A percentile compares a stretch with the other conserved stretches of the same genome.
Conservation (phyloP, 2,797 vertebrate genomes). For the Eutrigla gurnardus region DNA sequence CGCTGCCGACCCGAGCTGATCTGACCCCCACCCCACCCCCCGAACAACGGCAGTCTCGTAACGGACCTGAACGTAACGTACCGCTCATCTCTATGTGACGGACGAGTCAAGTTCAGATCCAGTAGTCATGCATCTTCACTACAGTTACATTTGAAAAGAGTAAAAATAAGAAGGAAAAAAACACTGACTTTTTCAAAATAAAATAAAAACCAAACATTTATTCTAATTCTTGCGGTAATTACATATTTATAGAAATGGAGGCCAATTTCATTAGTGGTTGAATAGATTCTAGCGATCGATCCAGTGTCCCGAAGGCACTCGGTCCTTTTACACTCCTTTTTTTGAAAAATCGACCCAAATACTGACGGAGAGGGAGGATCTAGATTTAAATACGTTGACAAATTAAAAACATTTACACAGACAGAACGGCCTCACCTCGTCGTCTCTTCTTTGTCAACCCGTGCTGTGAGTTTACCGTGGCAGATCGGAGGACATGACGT, state of each 20-base stretch:
- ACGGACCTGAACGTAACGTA: conserved; percentile 1
- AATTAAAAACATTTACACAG: conserved; percentile 59
- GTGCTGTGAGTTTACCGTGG: conserved; percentile 31
- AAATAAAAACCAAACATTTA: conserved; percentile 37
- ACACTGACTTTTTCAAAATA: conserved; percentile 17
- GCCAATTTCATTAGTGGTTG: conserved; percentile 62
- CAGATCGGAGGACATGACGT: conserved; percentile 33
- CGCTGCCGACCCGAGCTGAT: conserved; percentile 7
- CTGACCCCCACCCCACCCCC: background rate
- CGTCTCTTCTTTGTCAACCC: conserved; percentile 27
- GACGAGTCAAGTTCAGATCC: conserved; percentile 21
- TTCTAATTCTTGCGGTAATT: conserved; percentile 43
- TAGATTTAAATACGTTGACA: conserved; percentile 57
- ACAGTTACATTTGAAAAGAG: conserved; percentile 53
- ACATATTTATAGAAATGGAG: conserved; percentile 50
- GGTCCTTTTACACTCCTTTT: conserved; percentile 28
- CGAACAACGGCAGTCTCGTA: too few species aligned
- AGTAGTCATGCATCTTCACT: conserved; percentile 65
- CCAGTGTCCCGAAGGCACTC: conserved; percentile 48
- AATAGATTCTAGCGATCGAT: conserved; percentile 14
- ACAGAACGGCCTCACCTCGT: conserved; percentile 16
- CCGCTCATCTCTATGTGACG: conserved; percentile 18
- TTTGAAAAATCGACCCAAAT: conserved; percentile 41
- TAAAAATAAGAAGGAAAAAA: conserved; percentile 56
- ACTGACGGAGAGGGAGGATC: conserved; percentile 23